Percentiles rank a stretch among this genome's conserved stretches.
Conservation (phyloP, 2,888 invertebrate species). For the Acleris emargana region DNA sequence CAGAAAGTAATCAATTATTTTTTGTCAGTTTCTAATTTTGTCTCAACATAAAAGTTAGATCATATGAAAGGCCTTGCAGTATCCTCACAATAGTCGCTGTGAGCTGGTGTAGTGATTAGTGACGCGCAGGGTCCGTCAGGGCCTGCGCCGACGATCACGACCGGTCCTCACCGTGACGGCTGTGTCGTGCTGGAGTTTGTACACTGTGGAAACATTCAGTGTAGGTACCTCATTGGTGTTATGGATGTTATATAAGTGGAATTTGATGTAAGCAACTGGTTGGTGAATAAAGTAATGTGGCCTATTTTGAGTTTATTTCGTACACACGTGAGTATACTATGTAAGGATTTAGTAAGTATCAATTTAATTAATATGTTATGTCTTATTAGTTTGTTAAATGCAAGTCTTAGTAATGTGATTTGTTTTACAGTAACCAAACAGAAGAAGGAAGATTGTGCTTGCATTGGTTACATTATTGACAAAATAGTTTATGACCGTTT, state of each 20-base stretch:
- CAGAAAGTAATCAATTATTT: no score
- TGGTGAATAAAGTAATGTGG: constrained; percentile 20
- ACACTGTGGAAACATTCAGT: no score
- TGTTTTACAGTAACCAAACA: constrained; percentile 58
- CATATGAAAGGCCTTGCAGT: no score
- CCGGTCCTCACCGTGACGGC: no score
- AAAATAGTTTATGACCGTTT: constrained; percentile 66
- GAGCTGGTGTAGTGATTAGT: no score
- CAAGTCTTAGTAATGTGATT: constrained; percentile 39
- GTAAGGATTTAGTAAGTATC: constrained; percentile 61
- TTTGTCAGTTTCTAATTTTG: no score
- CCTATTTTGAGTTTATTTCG: constrained; percentile 15
- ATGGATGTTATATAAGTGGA: constrained; percentile 14
- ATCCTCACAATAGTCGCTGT: no score
- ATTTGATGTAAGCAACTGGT: constrained; percentile 17
- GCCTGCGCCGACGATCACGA: no score
- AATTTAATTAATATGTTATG: constrained; percentile 52
- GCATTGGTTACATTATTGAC: constrained; percentile 50
- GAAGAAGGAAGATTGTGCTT: constrained; percentile 48
- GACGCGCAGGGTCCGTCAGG: no score
- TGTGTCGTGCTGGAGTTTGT: no score
- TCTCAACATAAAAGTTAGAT: no score
- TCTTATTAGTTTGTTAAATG: constrained; percentile 5
- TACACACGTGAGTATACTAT: constrained; percentile 31
- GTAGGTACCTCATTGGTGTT: background rate